Evolutionary conservation across 2,888 invertebrate genomes (phyloP).

Genomic region (Hydriomena furcata): DNA sequence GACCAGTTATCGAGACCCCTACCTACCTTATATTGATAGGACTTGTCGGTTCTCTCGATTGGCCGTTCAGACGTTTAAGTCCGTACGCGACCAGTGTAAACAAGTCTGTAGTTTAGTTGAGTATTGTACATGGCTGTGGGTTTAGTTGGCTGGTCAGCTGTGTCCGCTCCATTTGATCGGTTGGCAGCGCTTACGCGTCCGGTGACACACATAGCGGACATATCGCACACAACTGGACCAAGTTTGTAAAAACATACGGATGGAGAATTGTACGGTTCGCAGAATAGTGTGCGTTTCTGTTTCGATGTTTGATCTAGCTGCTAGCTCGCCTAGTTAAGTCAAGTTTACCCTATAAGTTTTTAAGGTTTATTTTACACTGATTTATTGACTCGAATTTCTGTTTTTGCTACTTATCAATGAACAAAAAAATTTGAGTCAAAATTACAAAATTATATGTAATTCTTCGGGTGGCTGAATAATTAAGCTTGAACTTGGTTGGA

Average conservation of each 20-base stretch:
- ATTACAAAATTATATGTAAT: too few species aligned
- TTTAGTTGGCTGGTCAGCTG: constrained; percentile 48
- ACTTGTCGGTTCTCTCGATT: constrained; percentile 21
- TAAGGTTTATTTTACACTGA: too few species aligned
- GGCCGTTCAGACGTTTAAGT: constrained; percentile 18
- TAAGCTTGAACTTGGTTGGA: too few species aligned
- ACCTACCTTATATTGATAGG: constrained; percentile 32
- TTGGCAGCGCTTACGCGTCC: constrained; percentile 67
- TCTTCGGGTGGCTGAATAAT: too few species aligned
- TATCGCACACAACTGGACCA: constrained; percentile 80
- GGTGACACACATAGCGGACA: constrained; percentile 79
- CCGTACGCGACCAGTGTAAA: constrained; percentile 24
- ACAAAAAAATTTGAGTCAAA: too few species aligned
- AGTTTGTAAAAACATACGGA: constrained; percentile 73
- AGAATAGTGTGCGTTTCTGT: constrained; percentile 28
- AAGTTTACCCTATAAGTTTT: too few species aligned
- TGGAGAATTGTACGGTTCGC: constrained; percentile 45
- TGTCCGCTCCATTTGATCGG: constrained; percentile 79
- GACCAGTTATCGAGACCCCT: constrained; percentile 30
- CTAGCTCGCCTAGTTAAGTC: too few species aligned
- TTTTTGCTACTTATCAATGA: too few species aligned
- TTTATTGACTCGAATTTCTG: too few species aligned
- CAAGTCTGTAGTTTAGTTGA: constrained; percentile 15
- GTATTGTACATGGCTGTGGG: constrained; percentile 21
- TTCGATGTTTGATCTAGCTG: constrained; percentile 15